Conservation (phyloP, 2,888 invertebrate species). For the Trachelus troglodyta region DNA sequence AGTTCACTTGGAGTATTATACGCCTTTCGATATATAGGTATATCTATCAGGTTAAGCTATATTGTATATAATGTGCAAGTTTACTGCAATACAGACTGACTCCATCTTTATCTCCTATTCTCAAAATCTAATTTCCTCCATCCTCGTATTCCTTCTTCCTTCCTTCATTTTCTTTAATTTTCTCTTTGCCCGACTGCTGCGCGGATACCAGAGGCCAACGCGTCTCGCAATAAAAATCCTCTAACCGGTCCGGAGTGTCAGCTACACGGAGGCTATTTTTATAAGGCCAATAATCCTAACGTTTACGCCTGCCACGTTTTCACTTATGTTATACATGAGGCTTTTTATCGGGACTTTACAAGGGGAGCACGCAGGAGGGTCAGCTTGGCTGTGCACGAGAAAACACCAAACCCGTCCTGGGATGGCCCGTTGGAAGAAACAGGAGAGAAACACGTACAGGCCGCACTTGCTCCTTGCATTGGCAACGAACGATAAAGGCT, state of each 20-base stretch:
- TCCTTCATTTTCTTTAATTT: background rate
- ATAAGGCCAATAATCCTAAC: constrained; percentile 16
- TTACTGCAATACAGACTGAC: background rate
- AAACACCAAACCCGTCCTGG: background rate
- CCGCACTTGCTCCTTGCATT: no score
- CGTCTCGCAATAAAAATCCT: background rate
- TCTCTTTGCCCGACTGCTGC: background rate
- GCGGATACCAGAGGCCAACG: background rate
- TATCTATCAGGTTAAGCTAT: background rate
- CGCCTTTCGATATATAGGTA: background rate
- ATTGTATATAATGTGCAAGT: background rate
- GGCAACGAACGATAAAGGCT: no score
- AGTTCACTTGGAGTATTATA: background rate
- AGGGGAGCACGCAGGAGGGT: background rate
- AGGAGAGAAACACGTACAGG: no score
- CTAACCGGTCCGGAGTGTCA: background rate
- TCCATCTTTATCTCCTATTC: background rate
- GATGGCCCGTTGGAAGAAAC: no score
- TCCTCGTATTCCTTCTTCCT: background rate
- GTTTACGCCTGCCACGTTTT: constrained; percentile 12
- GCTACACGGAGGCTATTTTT: constrained; percentile 12
- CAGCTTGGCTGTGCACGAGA: background rate
- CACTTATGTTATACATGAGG: constrained; percentile 1
- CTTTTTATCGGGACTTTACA: background rate
- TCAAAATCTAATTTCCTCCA: background rate